These are phyloP conservation scores for Pelmatolapia mariae DNA, from an alignment of 2,113 vertebrate species.

Conservation along the genomic window DNA sequence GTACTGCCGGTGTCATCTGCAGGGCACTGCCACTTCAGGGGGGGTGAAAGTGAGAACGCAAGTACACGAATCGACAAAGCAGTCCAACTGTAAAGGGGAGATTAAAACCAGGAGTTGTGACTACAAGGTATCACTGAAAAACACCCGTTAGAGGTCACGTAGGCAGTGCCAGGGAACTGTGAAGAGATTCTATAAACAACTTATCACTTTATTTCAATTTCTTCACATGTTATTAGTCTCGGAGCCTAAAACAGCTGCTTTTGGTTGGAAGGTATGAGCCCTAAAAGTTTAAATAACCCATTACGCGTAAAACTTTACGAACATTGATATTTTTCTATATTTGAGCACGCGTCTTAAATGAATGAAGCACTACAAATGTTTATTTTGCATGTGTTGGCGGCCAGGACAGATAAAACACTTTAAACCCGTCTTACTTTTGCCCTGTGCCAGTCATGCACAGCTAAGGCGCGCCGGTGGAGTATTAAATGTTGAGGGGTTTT, in stretches of 20 bases:
- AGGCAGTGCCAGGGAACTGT: background rate
- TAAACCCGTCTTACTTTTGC: background rate
- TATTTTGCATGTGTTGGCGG: background rate
- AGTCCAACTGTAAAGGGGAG: background rate
- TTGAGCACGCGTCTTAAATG: background rate
- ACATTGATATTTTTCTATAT: background rate
- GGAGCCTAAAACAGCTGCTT: background rate
- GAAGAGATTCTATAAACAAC: background rate
- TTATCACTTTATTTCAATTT: background rate
- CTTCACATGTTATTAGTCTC: background rate
- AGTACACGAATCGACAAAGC: constrained; percentile 10
- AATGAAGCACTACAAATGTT: background rate
- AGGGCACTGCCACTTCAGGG: constrained; percentile 41
- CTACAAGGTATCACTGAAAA: background rate
- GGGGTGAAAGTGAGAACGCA: constrained; percentile 22
- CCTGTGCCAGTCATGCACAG: constrained; percentile 11
- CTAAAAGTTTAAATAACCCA: background rate
- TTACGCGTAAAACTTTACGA: too few species aligned
- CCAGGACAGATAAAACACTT: background rate
- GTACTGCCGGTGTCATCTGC: constrained; percentile 42
- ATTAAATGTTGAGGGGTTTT: constrained; percentile 53
- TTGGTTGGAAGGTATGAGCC: background rate
- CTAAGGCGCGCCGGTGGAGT: constrained; percentile 13
- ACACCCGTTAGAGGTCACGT: background rate
- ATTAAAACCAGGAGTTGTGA: background rate